Conservation (phyloP, 2,888 invertebrate genomes). For the Holacanthella duospinosa region DNA sequence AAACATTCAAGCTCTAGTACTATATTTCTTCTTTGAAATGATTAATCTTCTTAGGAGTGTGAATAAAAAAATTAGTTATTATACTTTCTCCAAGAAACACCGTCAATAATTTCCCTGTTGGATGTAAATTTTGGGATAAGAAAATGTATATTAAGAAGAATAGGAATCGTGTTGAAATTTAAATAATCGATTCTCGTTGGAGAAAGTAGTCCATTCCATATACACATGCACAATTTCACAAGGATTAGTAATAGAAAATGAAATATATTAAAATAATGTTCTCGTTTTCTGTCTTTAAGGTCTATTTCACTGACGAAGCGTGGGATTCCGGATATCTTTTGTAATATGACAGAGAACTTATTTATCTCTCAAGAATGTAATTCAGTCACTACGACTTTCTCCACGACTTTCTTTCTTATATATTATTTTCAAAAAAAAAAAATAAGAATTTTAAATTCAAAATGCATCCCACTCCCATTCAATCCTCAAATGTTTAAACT, state of each 20-base stretch:
- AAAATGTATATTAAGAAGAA: neutral
- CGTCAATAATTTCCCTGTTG: too few species aligned
- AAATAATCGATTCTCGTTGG: too few species aligned
- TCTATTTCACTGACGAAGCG: neutral
- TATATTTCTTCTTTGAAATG: too few species aligned
- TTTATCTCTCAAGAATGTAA: neutral
- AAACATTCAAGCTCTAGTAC: too few species aligned
- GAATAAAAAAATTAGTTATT: too few species aligned
- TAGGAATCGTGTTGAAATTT: neutral
- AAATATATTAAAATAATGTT: neutral
- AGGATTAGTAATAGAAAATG: neutral
- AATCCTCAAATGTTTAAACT: neutral
- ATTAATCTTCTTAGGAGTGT: too few species aligned
- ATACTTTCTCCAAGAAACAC: too few species aligned
- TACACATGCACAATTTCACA: too few species aligned
- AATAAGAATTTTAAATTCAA: neutral
- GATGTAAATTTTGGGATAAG: too few species aligned
- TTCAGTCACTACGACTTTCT: neutral
- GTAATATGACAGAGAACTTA: neutral
- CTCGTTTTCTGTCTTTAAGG: too few species aligned
- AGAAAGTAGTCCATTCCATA: too few species aligned
- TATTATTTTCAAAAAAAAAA: constrained; percentile 1
- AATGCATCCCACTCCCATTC: neutral
- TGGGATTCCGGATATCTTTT: neutral
- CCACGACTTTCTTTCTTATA: neutral